Conservation (phyloP, 2,113 vertebrate species). For the Parus major region DNA sequence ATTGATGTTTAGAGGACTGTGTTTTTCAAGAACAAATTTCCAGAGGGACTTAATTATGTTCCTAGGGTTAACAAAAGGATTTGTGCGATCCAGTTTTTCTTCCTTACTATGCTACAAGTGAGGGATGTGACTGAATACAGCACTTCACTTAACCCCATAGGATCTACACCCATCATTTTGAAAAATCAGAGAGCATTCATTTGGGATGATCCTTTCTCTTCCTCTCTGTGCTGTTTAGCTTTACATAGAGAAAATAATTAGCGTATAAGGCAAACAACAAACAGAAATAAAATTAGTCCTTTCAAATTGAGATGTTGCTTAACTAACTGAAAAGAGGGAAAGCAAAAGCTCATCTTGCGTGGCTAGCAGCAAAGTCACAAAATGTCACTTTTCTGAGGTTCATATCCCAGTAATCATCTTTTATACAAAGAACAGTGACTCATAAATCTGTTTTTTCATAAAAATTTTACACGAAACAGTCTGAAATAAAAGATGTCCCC, state of each 20-base stretch:
- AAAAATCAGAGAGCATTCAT: not conserved
- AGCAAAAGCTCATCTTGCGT: not conserved
- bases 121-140: not conserved
- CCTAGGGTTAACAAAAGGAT: not conserved
- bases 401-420: conserved; percentile 22
- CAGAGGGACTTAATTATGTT: not conserved
- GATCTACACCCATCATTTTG: not conserved
- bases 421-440: conserved; percentile 44
- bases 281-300: conserved; percentile 13
- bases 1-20: not conserved
- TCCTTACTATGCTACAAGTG: not conserved
- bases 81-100: not conserved
- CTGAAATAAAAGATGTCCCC: not conserved
- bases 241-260: conserved; percentile 31
- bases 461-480: not conserved
- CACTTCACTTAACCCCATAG: not conserved
- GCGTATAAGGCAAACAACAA: not conserved
- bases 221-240: not conserved
- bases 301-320: conserved; percentile 28
- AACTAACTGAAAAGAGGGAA: conserved; percentile 26
- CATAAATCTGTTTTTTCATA: conserved; percentile 1
- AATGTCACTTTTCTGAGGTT: conserved; percentile 35
- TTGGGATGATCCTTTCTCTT: not conserved
- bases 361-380: not conserved
- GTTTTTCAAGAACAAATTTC: not conserved